phyloP scores from a whole-genome alignment of 2,888 invertebrate species.

The Meiosimyza decipiens region DNA sequence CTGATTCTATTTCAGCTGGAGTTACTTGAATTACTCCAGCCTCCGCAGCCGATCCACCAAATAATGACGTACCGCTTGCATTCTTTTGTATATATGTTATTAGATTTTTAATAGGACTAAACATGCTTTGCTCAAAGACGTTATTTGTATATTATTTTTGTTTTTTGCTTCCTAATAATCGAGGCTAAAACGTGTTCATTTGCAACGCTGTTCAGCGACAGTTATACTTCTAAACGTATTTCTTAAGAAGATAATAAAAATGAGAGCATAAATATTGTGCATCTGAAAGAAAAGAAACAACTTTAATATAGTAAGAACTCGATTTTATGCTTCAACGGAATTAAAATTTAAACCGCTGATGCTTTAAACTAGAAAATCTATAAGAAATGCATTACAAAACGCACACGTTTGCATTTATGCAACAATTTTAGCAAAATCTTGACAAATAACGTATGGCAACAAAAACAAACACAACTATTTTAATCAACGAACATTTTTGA shows the following conservation, averaged over 20 bases:
- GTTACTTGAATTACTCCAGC: constrained; percentile 27
- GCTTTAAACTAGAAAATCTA: too few relatives aligned
- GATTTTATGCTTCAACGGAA: neutral
- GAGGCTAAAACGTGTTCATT: neutral
- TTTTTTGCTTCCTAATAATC: neutral
- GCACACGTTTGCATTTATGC: too few relatives aligned
- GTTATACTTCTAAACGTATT: neutral
- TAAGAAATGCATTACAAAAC: too few relatives aligned
- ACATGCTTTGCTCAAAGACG: constrained; percentile 52
- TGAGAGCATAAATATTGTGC: constrained; percentile 1
- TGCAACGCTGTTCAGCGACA: constrained; percentile 13
- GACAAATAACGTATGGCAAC: too few relatives aligned
- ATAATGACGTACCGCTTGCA: constrained; percentile 61
- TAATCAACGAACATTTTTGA: too few relatives aligned
- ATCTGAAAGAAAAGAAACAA: constrained; percentile 22
- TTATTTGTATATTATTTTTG: neutral
- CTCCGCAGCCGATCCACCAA: constrained; percentile 53
- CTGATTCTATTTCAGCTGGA: constrained; percentile 26
- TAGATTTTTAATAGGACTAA: constrained; percentile 65
- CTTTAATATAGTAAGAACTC: neutral
- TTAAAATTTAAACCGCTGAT: too few relatives aligned
- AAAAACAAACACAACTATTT: too few relatives aligned
- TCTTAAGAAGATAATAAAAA: constrained; percentile 11
- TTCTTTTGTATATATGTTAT: constrained; percentile 66
- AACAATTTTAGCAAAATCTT: too few relatives aligned